These are phyloP conservation scores for Hypocryptadius cinnamomeus DNA, from an alignment of 2,113 vertebrate species.

Conservation along the genomic window DNA sequence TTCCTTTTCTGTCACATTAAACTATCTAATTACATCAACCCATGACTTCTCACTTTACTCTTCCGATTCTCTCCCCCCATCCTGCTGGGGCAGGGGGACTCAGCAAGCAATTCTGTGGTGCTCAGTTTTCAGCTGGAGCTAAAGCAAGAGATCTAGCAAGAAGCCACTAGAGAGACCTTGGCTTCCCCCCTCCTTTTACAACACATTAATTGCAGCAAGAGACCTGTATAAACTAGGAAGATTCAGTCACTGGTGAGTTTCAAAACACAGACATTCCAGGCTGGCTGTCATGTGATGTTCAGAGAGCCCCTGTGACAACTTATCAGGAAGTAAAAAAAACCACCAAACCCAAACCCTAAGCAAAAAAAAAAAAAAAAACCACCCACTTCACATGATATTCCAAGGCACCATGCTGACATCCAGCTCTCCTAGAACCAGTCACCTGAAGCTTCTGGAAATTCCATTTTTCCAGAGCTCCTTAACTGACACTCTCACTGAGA, in stretches of 20 bases:
- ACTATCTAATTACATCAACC: neutral
- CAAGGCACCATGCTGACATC: neutral
- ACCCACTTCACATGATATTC: neutral
- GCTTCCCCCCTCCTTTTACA: neutral
- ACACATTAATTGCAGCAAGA: neutral
- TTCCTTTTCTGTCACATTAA: neutral
- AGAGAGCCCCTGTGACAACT: neutral
- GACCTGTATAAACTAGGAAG: neutral
- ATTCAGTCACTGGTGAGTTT: neutral
- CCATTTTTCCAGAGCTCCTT: neutral
- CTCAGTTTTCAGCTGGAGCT: neutral
- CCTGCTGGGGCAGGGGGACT: neutral
- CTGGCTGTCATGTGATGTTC: neutral
- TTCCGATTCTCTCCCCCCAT: neutral
- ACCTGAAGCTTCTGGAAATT: neutral
- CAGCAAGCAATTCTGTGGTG: neutral
- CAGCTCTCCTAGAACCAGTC: neutral
- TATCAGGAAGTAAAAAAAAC: neutral
- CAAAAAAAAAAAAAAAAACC: neutral
- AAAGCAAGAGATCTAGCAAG: neutral
- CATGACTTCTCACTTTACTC: neutral
- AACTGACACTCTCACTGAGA: neutral
- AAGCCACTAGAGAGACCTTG: neutral
- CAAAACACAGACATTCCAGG: neutral
- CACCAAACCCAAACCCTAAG: rapidly evolving